Conservation (phyloP, 1,140 invertebrate species). For the Anastrepha ludens region DNA sequence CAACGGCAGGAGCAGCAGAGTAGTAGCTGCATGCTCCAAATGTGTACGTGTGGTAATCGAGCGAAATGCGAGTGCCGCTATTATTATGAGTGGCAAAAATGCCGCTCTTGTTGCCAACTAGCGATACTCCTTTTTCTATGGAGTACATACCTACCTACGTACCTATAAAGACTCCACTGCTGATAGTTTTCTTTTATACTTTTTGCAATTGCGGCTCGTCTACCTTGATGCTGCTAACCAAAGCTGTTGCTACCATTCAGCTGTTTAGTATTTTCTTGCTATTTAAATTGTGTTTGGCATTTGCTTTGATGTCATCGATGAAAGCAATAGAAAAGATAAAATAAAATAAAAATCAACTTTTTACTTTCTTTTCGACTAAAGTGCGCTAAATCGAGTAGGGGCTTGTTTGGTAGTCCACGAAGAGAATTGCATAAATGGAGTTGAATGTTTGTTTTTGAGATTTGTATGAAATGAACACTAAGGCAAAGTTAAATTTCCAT, state of each 20-base stretch:
- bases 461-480: too few relatives aligned
- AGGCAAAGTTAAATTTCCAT: too few relatives aligned
- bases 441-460: too few relatives aligned
- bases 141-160: not conserved
- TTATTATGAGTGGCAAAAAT: slow-evolving; percentile 18
- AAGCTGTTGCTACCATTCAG: not conserved
- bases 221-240: not conserved
- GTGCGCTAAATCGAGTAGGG: too few relatives aligned
- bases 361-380: too few relatives aligned
- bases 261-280: not conserved
- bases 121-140: not conserved
- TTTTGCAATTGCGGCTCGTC: slow-evolving; percentile 13
- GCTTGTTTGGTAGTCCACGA: too few relatives aligned
- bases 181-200: not conserved
- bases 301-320: not conserved
- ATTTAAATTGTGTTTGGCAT: not conserved
- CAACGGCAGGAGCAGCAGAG: not conserved
- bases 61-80: not conserved
- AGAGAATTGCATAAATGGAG: too few relatives aligned
- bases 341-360: too few relatives aligned
- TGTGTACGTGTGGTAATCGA: slow-evolving; percentile 39
- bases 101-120: not conserved
- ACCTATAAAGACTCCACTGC: not conserved
- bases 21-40: not conserved
- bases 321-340: not conserved